Evolutionary conservation across 2,113 vertebrate genomes (phyloP), one percentile per base, ranked within the genome.

Genomic region (Physeter macrocephalus): DNA sequence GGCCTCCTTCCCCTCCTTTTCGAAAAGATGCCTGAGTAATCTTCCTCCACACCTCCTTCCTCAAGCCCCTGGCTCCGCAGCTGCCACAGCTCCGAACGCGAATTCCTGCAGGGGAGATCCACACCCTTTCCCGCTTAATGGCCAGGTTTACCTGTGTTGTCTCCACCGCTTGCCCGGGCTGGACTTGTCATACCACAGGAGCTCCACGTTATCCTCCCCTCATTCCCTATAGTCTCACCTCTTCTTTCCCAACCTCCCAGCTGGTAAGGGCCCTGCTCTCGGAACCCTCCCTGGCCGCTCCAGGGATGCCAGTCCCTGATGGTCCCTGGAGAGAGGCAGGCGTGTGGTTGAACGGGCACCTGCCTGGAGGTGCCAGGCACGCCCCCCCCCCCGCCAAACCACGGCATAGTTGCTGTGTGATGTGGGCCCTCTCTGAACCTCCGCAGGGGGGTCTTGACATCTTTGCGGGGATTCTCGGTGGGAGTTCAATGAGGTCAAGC

Each of bases 381-480:
- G 18, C 8, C 6, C 4, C 67, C 20, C 46, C 0, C 4, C 67
- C 20, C 46, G 1, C 43, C 12, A 6, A 12, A 34, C 27, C 36
- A 3, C 5, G 6, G 39, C 49, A 3, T 2, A 7, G 25, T 27
- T 2, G 69, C 83, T 54, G 59, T 31, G 72, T 41, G 34, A 4
- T 8, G 61, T 5, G 72, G 21, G 20, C 21, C 3, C 36, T 5
- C 10, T 34, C 31, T 25, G 66, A 34, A 66, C 36, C 69, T 43
- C 41, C 1, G 0, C 3, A 0, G 1, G 62, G 69, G 75, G 61
- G 29, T n/a, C n/a, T 0, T 3, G 52, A 15, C 54, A 14, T 36
- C 52, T 13, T 1, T 15, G 43, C 3, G 29, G 69, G 27, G 18
- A n/a, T 77, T 31, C 71, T 20, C 11, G 14, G 0, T 23, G 80